Conservation (phyloP, 2,797 vertebrate species). For the Erpetoichthys calabaricus region DNA sequence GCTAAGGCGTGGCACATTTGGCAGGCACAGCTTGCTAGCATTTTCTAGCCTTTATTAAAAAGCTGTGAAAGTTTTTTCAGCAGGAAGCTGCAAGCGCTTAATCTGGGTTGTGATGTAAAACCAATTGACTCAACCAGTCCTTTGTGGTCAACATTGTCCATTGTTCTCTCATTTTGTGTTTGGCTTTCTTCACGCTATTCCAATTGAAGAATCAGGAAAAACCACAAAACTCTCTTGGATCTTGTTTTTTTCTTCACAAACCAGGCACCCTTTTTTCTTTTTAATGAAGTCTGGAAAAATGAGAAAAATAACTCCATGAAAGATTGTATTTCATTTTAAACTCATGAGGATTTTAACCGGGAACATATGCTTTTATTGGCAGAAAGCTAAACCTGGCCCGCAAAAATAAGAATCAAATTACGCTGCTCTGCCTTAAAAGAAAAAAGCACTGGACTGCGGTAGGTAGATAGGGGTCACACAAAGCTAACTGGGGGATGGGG, state of each 20-base stretch:
- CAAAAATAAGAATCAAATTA: slow-evolving; percentile 18
- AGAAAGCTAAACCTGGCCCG: slow-evolving; percentile 13
- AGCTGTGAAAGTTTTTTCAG: slow-evolving; percentile 4
- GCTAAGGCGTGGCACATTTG: too few relatives aligned
- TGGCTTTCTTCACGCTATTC: slow-evolving; percentile 1
- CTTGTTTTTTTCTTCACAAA: slow-evolving; percentile 23
- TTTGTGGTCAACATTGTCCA: slow-evolving; percentile 21
- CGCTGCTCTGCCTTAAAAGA: slow-evolving; percentile 11
- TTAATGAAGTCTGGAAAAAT: slow-evolving; percentile 39
- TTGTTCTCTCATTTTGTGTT: slow-evolving; percentile 16
- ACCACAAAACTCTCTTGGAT: slow-evolving; percentile 3
- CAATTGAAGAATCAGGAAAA: slow-evolving; percentile 9
- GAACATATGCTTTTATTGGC: slow-evolving; percentile 48
- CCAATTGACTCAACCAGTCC: slow-evolving; percentile 30
- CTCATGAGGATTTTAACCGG: slow-evolving; percentile 41
- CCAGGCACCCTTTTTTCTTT: slow-evolving; percentile 29
- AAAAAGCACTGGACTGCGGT: slow-evolving; percentile 43
- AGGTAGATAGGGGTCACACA: slow-evolving; percentile 58
- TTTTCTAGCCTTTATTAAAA: not conserved
- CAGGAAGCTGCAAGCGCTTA: not conserved
- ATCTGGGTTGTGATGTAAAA: not conserved
- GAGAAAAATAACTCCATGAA: slow-evolving; percentile 30
- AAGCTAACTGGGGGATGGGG: slow-evolving; percentile 44
- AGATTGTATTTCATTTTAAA: slow-evolving; percentile 45
- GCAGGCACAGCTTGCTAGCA: not conserved